Conservation (phyloP, 2,888 invertebrate genomes). For the Dicranocentrus wangi region DNA sequence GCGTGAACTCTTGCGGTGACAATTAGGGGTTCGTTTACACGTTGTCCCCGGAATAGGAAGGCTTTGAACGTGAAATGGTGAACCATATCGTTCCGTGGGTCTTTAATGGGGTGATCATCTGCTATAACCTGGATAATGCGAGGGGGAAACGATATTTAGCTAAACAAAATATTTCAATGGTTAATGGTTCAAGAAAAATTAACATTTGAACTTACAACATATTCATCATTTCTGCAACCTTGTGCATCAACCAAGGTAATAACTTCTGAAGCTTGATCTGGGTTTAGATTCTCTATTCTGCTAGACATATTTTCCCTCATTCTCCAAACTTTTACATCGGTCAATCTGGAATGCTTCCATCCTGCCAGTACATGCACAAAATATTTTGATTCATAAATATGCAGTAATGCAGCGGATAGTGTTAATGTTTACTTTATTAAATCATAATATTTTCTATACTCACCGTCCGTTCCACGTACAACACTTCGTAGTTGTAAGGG, state of each 20-base stretch:
- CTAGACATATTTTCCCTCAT: constrained; percentile 65
- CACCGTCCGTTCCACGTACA: constrained; percentile 72
- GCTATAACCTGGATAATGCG: constrained; percentile 70
- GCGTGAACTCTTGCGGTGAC: constrained; percentile 72
- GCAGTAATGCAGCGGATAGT: no score
- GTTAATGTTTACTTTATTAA: constrained; percentile 13
- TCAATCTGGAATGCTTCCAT: constrained; percentile 70
- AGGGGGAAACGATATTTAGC: not conserved
- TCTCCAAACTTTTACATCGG: constrained; percentile 72
- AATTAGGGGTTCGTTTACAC: constrained; percentile 71
- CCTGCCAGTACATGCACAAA: no score
- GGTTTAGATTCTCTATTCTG: constrained; percentile 66
- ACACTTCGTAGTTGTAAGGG: constrained; percentile 71
- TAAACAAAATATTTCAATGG: not conserved
- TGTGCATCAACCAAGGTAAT: constrained; percentile 70
- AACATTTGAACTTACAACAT: constrained; percentile 52
- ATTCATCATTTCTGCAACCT: constrained; percentile 71
- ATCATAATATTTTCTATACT: constrained; percentile 10
- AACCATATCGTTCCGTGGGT: constrained; percentile 71
- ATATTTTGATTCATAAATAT: no score
- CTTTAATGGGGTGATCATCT: constrained; percentile 69
- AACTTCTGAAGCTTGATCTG: constrained; percentile 71
- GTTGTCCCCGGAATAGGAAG: constrained; percentile 72
- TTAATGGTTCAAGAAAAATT: no score
- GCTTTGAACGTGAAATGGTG: constrained; percentile 72